Evolutionary conservation across 2,888 invertebrate genomes (phyloP).

Genomic region (Orthosia gothica): DNA sequence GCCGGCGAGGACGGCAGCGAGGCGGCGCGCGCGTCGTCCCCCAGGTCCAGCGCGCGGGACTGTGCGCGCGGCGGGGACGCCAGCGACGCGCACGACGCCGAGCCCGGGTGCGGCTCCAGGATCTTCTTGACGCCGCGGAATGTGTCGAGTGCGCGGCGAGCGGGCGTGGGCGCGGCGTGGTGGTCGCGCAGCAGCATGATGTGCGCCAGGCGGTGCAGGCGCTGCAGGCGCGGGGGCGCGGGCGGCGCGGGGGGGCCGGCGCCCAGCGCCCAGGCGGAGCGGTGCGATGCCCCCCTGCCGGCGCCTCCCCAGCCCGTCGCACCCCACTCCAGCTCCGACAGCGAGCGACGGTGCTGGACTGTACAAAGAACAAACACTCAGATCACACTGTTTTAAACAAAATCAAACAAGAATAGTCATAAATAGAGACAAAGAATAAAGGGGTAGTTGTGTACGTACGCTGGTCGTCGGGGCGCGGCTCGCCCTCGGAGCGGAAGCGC

Average conservation of each 20-base stretch:
- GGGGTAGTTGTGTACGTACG: conserved; percentile 65
- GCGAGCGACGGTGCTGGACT: conserved; percentile 94
- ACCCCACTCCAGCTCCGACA: conserved; percentile 93
- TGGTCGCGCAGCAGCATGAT: conserved; percentile 97
- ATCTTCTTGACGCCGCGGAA: conserved; percentile 96
- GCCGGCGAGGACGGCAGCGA: conserved; percentile 86
- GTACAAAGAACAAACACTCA: conserved; percentile 50
- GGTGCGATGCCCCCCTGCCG: conserved; percentile 78
- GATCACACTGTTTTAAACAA: neutral
- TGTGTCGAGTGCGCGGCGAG: conserved; percentile 94
- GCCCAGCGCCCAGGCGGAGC: conserved; percentile 76
- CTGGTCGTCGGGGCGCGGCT: conserved; percentile 73
- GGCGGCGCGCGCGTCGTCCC: conserved; percentile 78
- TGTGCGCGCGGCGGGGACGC: conserved; percentile 92
- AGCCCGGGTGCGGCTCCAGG: conserved; percentile 92
- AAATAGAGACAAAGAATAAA: too few species aligned
- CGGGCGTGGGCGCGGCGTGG: conserved; percentile 93
- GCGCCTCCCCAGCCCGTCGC: conserved; percentile 86
- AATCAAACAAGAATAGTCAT: too few species aligned
- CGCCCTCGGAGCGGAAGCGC: conserved; percentile 82
- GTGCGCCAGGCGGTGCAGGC: conserved; percentile 94
- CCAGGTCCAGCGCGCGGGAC: conserved; percentile 61
- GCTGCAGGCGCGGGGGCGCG: conserved; percentile 85
- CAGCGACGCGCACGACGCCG: conserved; percentile 95
- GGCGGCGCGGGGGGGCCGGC: conserved; percentile 79